Evolutionary conservation across 2,797 vertebrate species (phyloP).

Genomic region (Uromys caudimaculatus): DNA sequence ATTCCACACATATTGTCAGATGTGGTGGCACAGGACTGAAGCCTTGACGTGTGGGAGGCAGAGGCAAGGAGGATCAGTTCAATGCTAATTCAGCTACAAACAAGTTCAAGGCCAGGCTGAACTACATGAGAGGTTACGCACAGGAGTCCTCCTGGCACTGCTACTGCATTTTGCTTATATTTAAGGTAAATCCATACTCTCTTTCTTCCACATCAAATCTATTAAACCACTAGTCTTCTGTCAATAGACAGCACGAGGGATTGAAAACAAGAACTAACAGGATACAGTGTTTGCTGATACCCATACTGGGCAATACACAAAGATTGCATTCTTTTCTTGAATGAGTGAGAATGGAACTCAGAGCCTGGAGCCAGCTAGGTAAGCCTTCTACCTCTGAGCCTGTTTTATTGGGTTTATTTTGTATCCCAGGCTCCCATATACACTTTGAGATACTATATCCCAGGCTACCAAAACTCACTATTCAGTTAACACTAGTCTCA

Average conservation of each 20-base stretch:
- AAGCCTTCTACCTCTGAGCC: background rate
- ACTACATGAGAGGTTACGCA: rapidly evolving
- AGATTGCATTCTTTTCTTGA: background rate
- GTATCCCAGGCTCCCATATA: background rate
- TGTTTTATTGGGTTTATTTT: background rate
- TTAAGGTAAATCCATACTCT: background rate
- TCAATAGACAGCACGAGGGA: background rate
- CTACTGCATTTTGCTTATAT: background rate
- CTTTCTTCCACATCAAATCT: background rate
- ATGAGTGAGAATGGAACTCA: background rate
- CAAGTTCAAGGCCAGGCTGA: background rate
- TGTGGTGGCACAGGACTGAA: background rate
- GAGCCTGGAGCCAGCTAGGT: background rate
- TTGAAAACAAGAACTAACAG: background rate
- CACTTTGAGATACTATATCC: background rate
- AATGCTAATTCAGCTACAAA: background rate
- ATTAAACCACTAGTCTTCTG: background rate
- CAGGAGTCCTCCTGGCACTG: background rate
- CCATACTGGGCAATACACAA: background rate
- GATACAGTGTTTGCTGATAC: background rate
- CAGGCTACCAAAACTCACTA: background rate
- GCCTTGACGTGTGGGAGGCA: background rate
- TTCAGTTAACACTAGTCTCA: background rate
- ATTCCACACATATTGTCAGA: background rate
- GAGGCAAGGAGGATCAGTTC: background rate